Evolutionary conservation across 2,113 vertebrate genomes (phyloP), one percentile per base, ranked within the genome.

Genomic region (Nematolebias whitei): DNA sequence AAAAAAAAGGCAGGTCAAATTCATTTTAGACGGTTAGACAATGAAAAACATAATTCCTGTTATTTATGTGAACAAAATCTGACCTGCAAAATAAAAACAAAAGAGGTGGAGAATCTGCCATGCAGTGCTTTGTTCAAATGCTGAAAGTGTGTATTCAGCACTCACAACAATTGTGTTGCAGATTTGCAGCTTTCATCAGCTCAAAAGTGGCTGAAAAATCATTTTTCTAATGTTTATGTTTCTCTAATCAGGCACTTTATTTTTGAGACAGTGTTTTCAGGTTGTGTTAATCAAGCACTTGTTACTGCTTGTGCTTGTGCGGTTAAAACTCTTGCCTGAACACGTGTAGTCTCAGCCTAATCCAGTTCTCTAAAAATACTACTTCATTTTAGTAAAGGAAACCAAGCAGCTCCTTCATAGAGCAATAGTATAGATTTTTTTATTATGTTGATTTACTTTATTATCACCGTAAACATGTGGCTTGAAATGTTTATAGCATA

Each of bases 41-140:
- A 43, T 59, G 52, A 48, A 19, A 67, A n/a, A 6, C 35, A 66
- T 22, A 51, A 11, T 65, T 47, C n/a, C n/a, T 62, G 51, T 74
- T 57, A 66, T 74, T 74, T 64, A 68, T 74, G 20, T 70, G 47
- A 68, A 63, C 74, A n/a, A 79, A 65, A 70, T 85, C 69, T 58
- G 32, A 68, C 50, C 22, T 61, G 55, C 35, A 61, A 63, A 50
- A 79, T 47, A 52, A 29, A 52, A n/a, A 15, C 16, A 52, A 52
- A 26, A 51, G 10, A 35, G n/a, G 32, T 53, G 51, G 32, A 35
- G 35, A 53, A 53, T 35, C 9, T n/a, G 26, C 18, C 24, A 18
- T 20, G n/a, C 44, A 47, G 44, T 53, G 29, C 29, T 63, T 19
- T 60, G 26, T 73, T 68, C 48, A 72, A 74, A 71, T 59, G 15